Percentiles rank a stretch among this genome's conserved stretches.
Evolutionary conservation across 2,888 invertebrate species (phyloP).

Genomic region (Lampropteryx suffumata): DNA sequence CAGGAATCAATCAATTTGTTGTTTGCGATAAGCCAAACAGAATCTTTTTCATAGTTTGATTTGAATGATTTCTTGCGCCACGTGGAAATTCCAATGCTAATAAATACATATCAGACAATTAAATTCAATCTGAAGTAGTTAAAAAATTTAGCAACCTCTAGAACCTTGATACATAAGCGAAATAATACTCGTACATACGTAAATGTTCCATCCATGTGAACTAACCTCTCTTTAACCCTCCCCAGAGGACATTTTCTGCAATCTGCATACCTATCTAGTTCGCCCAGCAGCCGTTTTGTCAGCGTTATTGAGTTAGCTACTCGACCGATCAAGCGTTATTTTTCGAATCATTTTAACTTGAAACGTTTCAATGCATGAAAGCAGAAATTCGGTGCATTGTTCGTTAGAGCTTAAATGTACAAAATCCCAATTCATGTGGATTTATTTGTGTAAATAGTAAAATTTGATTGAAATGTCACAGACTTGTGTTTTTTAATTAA

Average conservation of each 20-base stretch:
- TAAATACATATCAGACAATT: no score
- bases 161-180: no score
- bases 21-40: background rate
- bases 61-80: no score
- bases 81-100: no score
- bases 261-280: constrained; percentile 47
- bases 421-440: constrained; percentile 22
- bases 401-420: constrained; percentile 30
- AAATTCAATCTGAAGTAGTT: no score
- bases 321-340: constrained; percentile 40
- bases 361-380: constrained; percentile 41
- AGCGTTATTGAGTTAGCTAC: constrained; percentile 45
- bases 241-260: constrained; percentile 37
- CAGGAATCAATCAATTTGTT: constrained; percentile 9
- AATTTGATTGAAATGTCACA: no score
- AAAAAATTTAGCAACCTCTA: no score
- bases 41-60: background rate
- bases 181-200: constrained; percentile 37
- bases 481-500: no score
- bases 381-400: constrained; percentile 40
- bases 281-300: constrained; percentile 42
- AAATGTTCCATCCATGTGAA: constrained; percentile 40
- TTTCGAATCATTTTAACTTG: constrained; percentile 44
- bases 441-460: no score
- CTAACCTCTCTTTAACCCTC: constrained; percentile 38